phyloP scores from a whole-genome alignment of 1,140 invertebrate genomes.

The Eubasilissa regina region DNA sequence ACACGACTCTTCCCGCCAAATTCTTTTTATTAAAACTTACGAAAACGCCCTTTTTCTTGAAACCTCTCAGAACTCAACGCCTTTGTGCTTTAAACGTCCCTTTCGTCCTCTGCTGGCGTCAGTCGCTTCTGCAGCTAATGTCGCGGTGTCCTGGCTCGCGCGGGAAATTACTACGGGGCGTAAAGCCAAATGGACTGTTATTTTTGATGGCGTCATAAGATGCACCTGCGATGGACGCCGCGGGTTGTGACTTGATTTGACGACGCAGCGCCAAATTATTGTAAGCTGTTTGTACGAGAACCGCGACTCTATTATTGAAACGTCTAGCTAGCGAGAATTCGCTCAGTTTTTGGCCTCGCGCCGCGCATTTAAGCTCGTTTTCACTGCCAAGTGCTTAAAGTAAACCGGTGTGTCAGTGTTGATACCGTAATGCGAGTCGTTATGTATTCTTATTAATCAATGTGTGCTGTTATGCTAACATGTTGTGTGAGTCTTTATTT shows the following conservation, averaged over 20 bases:
- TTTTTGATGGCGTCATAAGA: constrained; percentile 58
- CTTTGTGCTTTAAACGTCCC: constrained; percentile 10
- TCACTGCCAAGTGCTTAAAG: not conserved
- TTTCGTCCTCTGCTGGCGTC: constrained; percentile 32
- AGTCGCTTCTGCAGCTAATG: constrained; percentile 38
- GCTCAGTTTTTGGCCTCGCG: not conserved
- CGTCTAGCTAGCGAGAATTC: not conserved
- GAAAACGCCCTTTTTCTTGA: constrained; percentile 1
- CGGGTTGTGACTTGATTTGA: constrained; percentile 45
- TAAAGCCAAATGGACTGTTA: constrained; percentile 58
- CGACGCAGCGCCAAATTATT: constrained; percentile 39
- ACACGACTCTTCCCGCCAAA: constrained; percentile 6
- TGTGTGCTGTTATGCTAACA: too few species aligned
- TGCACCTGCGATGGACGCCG: constrained; percentile 55
- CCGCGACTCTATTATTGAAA: constrained; percentile 37
- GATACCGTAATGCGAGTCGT: too few species aligned
- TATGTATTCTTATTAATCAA: too few species aligned
- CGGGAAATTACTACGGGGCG: constrained; percentile 20
- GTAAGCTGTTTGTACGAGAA: constrained; percentile 32
- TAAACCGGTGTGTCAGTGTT: too few species aligned
- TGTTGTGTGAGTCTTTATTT: too few species aligned
- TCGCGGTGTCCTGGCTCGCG: not conserved
- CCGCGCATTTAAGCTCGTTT: not conserved
- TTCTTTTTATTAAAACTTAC: constrained; percentile 22
- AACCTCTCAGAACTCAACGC: constrained; percentile 14